Evolutionary conservation across 2,888 invertebrate genomes (phyloP), one percentile per base, ranked within the genome.

Genomic region (Melinaea menophilus): DNA sequence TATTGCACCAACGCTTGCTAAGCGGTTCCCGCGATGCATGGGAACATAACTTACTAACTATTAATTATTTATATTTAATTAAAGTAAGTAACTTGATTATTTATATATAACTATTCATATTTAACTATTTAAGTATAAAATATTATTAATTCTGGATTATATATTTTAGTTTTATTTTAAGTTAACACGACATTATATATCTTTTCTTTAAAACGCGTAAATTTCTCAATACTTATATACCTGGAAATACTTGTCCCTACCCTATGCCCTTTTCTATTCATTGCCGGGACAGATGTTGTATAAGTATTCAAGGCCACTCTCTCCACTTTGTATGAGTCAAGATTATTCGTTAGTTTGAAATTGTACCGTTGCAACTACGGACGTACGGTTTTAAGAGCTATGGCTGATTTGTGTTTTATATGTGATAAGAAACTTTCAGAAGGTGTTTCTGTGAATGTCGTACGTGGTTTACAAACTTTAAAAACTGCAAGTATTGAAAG

Each of bases 351-450:
- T 69, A 67, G 67, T 69, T 72, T 67, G 60, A 62, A 61, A 64
- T 67, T 62, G 62, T 64, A 68, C 31, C 56, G 5, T 62, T 12
- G 48, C 62, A 65, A 65, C 68, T 12, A 65, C 68, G 65, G 65
- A 68, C 63, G 69, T 69, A 70, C 70, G 56, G 59, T 70, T 66
- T 71, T 63, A 68, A 69, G 65, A 71, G 61, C 65, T 70, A 71
- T 71, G 72, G 69, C 70, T 71, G 70, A 72, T 71, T 71, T 71
- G 66, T 72, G 71, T 71, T 72, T 72, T 72, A 68, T 72, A 69
- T 72, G 71, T 73, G 66, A 71, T 65, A 68, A 69, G 67, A 45
- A 46, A 69, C 67, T 68, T 67, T n/a, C n/a, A n/a, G n/a, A n/a
- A n/a, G n/a, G n/a, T n/a, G n/a, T n/a, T n/a, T n/a, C n/a, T n/a